Base-by-base conservation (phyloP, 2,888 invertebrate species). In the Laspeyria flexula region DNA sequence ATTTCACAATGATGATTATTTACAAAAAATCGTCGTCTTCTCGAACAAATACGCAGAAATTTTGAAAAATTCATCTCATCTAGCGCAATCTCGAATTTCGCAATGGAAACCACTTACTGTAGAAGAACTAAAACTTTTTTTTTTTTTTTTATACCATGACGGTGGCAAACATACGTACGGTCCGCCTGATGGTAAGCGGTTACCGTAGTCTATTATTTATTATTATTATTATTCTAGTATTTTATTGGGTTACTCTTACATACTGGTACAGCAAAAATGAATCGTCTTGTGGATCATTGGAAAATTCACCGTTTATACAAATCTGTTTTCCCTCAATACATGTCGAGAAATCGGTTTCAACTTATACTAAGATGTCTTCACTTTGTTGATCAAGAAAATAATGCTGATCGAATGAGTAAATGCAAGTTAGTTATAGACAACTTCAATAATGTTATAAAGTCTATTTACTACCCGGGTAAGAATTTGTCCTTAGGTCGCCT, bases 391-490 rank as follows among this genome's bases (percentile, higher is more conserved):
- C 41, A 50, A 35, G 41, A 42, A 27, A 42, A 39, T 7, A 15
- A 47, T 42, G 16, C 44, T 45, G 37, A 25, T 10, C 41, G 47
- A 18, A 33, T 48, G 35, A 41, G 27, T 38, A 56, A 52, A 56
- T 39, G 41, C 21, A 39, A 48, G 30, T 38, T 34, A 35, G 25
- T 51, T 35, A 35, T 56, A 30, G 43, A 54, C 18, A 37, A 33
- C 9, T 58, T 58, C 42, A 58, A 58, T 30, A 21, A 46, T 29
- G 43, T 46, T 55, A 66, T 76, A 64, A 45, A 47, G 15, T 39
- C 41, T 35, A 54, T 70, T 33, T 73, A 70, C 42, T 65, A 66
- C 51, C 69, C 74, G 11, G 48, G 52, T 4, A 60, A 64, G 41
- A 53, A 73, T 12, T 48, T 74, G 15, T 60, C 58, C 16, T 21